These are phyloP conservation scores for Serinus canaria DNA, from an alignment of 2,113 vertebrate genomes.

Conservation along the genomic window DNA sequence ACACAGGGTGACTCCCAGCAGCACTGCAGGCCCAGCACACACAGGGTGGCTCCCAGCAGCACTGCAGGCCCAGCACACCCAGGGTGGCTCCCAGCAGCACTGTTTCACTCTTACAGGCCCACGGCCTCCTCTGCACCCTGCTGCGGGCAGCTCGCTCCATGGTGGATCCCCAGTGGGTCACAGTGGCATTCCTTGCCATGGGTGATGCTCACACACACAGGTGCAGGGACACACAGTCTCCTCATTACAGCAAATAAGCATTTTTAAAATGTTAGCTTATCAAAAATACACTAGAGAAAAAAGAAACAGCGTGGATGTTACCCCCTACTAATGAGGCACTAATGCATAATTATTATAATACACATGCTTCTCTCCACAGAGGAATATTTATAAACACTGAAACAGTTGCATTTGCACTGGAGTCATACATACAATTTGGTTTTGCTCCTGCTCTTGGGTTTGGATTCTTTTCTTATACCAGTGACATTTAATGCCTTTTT, in stretches of 20 bases:
- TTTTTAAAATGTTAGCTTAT: slow-evolving; percentile 73
- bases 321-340: slow-evolving; percentile 80
- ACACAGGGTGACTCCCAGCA: rapidly evolving
- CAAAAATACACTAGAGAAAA: slow-evolving; percentile 78
- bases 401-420: slow-evolving; percentile 60
- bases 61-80: too few species aligned
- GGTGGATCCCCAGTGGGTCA: rapidly evolving
- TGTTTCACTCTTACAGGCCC: rapidly evolving
- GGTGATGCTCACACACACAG: background rate
- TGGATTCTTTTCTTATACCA: slow-evolving; percentile 10
- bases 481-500: slow-evolving; percentile 60
- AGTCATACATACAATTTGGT: slow-evolving; percentile 67
- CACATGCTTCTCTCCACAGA: slow-evolving; percentile 73
- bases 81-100: too few species aligned
- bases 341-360: slow-evolving; percentile 82
- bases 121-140: rapidly evolving
- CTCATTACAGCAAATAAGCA: slow-evolving; percentile 65
- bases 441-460: slow-evolving; percentile 56
- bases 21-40: rapidly evolving
- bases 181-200: rapidly evolving
- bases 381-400: slow-evolving; percentile 79
- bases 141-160: rapidly evolving
- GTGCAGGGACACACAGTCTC: background rate
- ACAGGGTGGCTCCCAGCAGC: too few species aligned
- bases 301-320: slow-evolving; percentile 71